Base-by-base conservation (phyloP, 2,113 vertebrate genomes). In the Nansenia antarctica region DNA sequence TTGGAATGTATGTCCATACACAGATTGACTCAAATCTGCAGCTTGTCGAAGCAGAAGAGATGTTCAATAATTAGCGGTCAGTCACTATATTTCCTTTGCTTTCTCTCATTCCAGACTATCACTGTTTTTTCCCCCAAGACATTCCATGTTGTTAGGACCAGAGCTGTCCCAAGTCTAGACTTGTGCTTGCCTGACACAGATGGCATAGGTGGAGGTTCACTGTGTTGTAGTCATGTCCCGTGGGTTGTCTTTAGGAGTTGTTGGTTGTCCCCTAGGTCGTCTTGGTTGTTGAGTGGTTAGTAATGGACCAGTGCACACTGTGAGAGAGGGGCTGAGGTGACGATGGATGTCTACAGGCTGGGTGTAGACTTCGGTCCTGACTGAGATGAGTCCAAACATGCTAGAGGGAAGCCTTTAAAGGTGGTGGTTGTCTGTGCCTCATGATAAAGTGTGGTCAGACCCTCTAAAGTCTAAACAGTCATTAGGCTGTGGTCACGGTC, bases 1-100 rank as follows among this genome's bases (percentile, higher is more conserved):
- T 92, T 93, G 94, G 94, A 94, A 94, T 94, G 92, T 93, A 93
- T 91, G 80, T 92, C 91, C 92, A 91, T 89, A 90, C 15, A 20
- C n/a, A 49, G n/a, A 49, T 49, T 49, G 45, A 9, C 14, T 37
- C 3, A 86, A 87, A 91, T 84, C 70, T 80, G 71, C 72, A 74
- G 24, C 55, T 49, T 20, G 29, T 73, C 62, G 20, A 55, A 76
- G 55, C 71, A 64, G 71, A 70, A 59, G 35, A 31, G 14, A 22
- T n/a, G n/a, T n/a, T n/a, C n/a, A n/a, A n/a, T n/a, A n/a, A n/a
- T n/a, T n/a, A n/a, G n/a, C n/a, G n/a, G n/a, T n/a, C n/a, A n/a
- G n/a, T 74, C 3, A 27, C 15, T 73, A 72, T 70, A 35, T 64
- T 73, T 20, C 22, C 22, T 45, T 29, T 61, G 63, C 60, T 24